A percentile compares a stretch with the other conserved stretches of the same genome.
Evolutionary conservation across 2,113 vertebrate species (phyloP).

Genomic region (Lucifuga dentata): DNA sequence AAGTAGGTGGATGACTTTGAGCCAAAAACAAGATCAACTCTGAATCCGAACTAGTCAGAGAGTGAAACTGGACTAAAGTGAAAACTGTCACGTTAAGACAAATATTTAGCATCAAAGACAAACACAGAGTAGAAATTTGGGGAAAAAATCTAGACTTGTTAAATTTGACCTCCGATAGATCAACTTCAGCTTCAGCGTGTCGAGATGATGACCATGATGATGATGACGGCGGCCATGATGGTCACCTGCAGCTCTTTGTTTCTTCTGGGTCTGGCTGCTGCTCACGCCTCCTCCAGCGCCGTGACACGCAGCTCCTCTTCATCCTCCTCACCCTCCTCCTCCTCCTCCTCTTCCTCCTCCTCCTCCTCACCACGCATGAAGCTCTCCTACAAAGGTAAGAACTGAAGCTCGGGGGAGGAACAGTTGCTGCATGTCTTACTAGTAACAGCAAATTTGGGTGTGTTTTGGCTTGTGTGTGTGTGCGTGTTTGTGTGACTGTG

Average conservation of each 20-base stretch:
- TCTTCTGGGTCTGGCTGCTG: conserved; percentile 70
- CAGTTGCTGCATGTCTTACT: neutral
- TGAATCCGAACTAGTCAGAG: neutral
- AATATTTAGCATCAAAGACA: too few species aligned
- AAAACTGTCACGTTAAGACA: too few species aligned
- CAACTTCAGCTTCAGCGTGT: neutral
- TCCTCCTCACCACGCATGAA: conserved; percentile 80
- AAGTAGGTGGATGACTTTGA: neutral
- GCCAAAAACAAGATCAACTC: too few species aligned
- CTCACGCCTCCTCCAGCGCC: conserved; percentile 64
- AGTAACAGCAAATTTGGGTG: too few species aligned
- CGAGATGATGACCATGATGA: conserved; percentile 80
- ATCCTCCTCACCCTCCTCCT: conserved; percentile 38
- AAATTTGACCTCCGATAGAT: too few species aligned
- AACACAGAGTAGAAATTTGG: too few species aligned
- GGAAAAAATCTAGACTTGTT: too few species aligned
- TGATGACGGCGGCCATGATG: conserved; percentile 72
- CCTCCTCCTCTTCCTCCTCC: conserved; percentile 55
- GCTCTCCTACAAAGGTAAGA: conserved; percentile 82
- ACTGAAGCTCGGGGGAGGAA: neutral
- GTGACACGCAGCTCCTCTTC: conserved; percentile 52
- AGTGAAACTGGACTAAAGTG: neutral
- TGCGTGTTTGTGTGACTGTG: neutral
- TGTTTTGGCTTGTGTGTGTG: conserved; percentile 11
- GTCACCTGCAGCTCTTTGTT: conserved; percentile 76